Percentiles rank a stretch among this genome's conserved stretches.
phyloP scores from a whole-genome alignment of 1,140 invertebrate species.

The Bathynomus jamesi region DNA sequence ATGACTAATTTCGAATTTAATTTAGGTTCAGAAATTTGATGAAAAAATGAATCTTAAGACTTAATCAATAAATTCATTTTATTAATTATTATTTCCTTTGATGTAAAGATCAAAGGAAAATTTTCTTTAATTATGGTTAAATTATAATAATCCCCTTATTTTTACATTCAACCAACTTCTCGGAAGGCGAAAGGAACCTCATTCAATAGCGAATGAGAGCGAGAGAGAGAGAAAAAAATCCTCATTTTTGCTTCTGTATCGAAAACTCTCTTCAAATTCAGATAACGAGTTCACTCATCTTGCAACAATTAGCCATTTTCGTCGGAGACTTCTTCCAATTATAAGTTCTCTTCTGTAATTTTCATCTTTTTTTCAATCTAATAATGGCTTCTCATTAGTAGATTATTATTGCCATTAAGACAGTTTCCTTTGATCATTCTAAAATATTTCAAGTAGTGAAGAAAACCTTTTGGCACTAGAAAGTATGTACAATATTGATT shows the following conservation, averaged over 20 bases:
- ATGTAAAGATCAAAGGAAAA: not conserved
- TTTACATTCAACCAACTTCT: too few relatives aligned
- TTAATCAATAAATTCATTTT: not conserved
- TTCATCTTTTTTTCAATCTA: not conserved
- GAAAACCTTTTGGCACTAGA: too few relatives aligned
- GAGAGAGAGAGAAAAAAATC: not conserved
- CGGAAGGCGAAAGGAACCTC: too few relatives aligned
- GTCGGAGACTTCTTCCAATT: not conserved
- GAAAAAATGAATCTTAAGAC: not conserved
- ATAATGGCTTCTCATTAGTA: not conserved
- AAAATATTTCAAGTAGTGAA: too few relatives aligned
- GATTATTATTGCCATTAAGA: not conserved
- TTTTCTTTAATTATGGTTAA: not conserved
- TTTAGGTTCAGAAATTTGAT: not conserved
- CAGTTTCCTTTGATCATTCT: not conserved
- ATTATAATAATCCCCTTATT: too few relatives aligned
- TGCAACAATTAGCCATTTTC: not conserved
- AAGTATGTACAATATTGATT: too few relatives aligned
- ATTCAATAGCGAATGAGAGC: not conserved
- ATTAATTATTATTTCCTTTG: not conserved
- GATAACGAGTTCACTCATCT: not conserved
- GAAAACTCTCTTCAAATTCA: not conserved
- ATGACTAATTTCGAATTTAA: too few relatives aligned
- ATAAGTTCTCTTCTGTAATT: not conserved
- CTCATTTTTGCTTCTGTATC: not conserved